phyloP scores from a whole-genome alignment of 2,797 vertebrate genomes.

The Adrianichthys oophorus region DNA sequence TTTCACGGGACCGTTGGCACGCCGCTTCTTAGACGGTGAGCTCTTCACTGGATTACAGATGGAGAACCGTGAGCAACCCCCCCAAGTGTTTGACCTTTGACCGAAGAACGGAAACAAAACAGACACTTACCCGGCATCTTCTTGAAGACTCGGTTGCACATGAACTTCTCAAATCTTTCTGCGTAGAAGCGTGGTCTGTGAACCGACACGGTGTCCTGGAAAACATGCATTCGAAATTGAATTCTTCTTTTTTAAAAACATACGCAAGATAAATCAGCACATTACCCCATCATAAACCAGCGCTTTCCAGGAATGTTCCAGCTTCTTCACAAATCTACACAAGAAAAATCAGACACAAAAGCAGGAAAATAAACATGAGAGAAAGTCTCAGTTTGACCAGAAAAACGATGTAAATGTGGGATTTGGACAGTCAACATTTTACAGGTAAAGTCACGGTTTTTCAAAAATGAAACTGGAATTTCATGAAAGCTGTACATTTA shows the following conservation, averaged over 20 bases:
- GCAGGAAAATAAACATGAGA: conserved; percentile 1
- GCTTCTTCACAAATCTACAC: conserved; percentile 88
- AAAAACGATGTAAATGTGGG: too few species aligned
- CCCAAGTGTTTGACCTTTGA: too few species aligned
- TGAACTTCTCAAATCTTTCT: conserved; percentile 92
- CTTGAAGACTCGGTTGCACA: conserved; percentile 89
- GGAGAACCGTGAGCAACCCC: neutral
- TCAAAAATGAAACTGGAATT: too few species aligned
- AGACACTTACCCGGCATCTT: conserved; percentile 80
- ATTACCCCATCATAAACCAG: conserved; percentile 94
- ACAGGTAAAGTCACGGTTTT: too few species aligned
- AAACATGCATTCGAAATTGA: too few species aligned
- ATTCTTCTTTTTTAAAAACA: neutral
- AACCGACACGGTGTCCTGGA: conserved; percentile 91
- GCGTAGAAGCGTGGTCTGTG: conserved; percentile 94
- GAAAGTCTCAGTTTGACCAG: too few species aligned
- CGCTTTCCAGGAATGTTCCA: conserved; percentile 97
- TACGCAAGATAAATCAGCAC: neutral
- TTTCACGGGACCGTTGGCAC: conserved; percentile 70
- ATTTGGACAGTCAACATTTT: too few species aligned
- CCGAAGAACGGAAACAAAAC: neutral
- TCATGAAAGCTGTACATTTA: too few species aligned
- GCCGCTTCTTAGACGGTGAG: conserved; percentile 90
- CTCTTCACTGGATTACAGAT: conserved; percentile 77
- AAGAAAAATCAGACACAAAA: conserved; percentile 7